Base-by-base conservation (phyloP, 2,888 invertebrate species). In the Synanthedon andrenaeformis region DNA sequence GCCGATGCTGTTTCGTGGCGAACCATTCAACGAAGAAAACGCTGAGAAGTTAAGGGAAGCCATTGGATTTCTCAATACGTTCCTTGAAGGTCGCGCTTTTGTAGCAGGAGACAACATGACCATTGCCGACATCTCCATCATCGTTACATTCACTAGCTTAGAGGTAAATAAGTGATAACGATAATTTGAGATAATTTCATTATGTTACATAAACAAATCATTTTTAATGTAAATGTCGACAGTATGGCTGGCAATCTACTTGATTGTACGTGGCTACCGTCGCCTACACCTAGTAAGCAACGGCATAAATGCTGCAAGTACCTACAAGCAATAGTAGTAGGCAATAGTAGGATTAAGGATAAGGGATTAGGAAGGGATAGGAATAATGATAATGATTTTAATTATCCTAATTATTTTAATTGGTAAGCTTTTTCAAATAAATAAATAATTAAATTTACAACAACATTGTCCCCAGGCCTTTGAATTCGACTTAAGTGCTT, bases 101-200 rank as follows among this genome's bases (percentile, higher is more conserved):
- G 89, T 90, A 1, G 93, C 92, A 6, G 94, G 93, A 4, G 88
- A 91, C 53, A 83, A 90, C 55, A 69, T 93, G 55, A 93, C 93
- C 1, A 86, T 94, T 14, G 94, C 94, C 3, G 94, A 94, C 68
- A 89, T 92, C 59, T 74, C 90, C 42, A 89, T 93, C 3, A 79
- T 90, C 12, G 87, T 91, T 10, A 88, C 90, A 11, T 77, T 93
- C 12, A 88, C 90, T 41, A 89, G 90, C 57, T 76, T 90, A 51
- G 90, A 91, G 59, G 92, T 91, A 76, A 77, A 71, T 71, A 8
- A 35, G 35, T 35, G 8, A 35, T 35, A 35, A 45, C 10, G 13
- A 8, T 45, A 14, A 52, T 50, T 13, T 19, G 5, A 50, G 13
- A 50, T 4, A 50, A 50, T n/a, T 19, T 1, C n/a, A n/a, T 42